Evolutionary conservation across 2,797 vertebrate genomes (phyloP).

Genomic region (Uromys caudimaculatus): DNA sequence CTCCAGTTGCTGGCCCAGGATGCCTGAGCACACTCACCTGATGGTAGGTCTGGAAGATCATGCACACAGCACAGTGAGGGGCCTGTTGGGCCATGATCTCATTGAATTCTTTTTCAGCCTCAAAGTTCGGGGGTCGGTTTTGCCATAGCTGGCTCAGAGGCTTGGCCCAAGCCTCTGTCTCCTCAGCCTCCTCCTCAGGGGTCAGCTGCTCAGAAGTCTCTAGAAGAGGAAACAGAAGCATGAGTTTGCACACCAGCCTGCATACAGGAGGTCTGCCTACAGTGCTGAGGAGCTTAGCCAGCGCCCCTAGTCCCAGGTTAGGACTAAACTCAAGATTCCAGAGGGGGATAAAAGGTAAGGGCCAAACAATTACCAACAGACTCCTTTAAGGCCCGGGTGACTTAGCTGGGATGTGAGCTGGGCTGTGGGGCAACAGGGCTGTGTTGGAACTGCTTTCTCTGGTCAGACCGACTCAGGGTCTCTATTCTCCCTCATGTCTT

Average conservation of each 20-base stretch:
- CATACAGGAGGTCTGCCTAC: not conserved
- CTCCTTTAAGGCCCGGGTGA: not conserved
- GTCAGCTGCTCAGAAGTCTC: slow-evolving; percentile 91
- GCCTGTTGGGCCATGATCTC: slow-evolving; percentile 91
- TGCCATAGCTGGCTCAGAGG: slow-evolving; percentile 95
- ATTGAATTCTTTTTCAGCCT: slow-evolving; percentile 95
- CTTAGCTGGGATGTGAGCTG: not conserved
- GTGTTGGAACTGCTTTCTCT: not conserved
- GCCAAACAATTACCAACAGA: not conserved
- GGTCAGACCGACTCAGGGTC: not conserved
- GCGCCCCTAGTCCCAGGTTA: not conserved
- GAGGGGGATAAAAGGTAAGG: not conserved
- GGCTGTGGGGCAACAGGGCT: not conserved
- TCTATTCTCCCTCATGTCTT: not conserved
- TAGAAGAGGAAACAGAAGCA: slow-evolving; percentile 74
- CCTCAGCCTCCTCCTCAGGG: slow-evolving; percentile 90
- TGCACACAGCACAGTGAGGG: slow-evolving; percentile 96
- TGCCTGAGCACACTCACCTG: slow-evolving; percentile 88
- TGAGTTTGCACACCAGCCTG: not conserved
- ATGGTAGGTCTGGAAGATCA: slow-evolving; percentile 94
- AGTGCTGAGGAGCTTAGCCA: slow-evolving; percentile 36
- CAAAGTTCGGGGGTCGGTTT: slow-evolving; percentile 92
- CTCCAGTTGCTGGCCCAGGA: not conserved
- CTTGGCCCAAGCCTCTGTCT: slow-evolving; percentile 95
- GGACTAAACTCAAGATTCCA: not conserved